Conservation (phyloP, 2,113 vertebrate genomes). For the Mandrillus leucophaeus region DNA sequence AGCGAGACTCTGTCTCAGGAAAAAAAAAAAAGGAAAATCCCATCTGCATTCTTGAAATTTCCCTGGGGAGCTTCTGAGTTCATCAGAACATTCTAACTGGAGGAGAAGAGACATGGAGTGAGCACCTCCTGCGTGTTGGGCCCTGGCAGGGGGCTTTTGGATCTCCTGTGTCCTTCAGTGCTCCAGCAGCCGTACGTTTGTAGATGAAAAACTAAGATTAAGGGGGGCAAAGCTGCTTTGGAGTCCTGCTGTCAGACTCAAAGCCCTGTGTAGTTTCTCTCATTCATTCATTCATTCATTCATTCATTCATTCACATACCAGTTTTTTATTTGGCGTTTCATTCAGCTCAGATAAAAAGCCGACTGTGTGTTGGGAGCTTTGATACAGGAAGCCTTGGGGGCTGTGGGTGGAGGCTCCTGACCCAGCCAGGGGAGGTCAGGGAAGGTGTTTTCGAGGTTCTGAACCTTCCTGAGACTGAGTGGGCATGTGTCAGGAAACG, state of each 20-base stretch:
- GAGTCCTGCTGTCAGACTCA: not conserved
- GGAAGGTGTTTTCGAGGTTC: not conserved
- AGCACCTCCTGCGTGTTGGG: not conserved
- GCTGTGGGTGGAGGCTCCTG: not conserved
- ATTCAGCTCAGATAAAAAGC: not conserved
- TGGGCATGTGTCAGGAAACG: not conserved
- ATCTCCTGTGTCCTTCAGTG: accelerated
- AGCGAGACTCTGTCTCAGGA: no score
- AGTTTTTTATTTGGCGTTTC: not conserved
- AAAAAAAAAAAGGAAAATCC: no score
- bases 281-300: no score
- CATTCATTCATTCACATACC: accelerated
- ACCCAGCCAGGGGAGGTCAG: not conserved
- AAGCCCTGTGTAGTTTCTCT: not conserved
- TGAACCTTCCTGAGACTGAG: not conserved
- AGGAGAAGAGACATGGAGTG: not conserved
- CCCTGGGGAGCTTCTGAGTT: not conserved
- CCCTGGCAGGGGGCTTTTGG: not conserved
- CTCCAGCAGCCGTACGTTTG: accelerated
- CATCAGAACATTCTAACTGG: accelerated
- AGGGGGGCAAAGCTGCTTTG: not conserved
- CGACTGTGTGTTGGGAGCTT: not conserved
- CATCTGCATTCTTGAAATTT: not conserved
- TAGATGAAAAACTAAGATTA: not conserved
- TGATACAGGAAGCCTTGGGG: not conserved